phyloP scores from a whole-genome alignment of 2,797 vertebrate species.

The Nyctalus aviator region DNA sequence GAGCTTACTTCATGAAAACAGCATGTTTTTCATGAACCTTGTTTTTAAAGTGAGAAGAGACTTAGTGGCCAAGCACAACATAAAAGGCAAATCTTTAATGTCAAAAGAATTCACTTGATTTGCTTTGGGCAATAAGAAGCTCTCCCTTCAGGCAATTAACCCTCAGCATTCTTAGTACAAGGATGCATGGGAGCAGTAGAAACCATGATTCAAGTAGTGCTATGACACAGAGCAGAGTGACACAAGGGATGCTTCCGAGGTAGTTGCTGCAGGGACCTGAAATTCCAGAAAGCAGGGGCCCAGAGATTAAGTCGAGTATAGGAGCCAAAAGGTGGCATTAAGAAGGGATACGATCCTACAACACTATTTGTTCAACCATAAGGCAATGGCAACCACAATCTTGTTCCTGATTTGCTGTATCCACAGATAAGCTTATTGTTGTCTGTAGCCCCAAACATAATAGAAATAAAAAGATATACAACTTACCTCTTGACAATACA shows the following conservation, averaged over 20 bases:
- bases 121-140: neutral
- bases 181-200: neutral
- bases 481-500: neutral
- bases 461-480: neutral
- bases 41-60: conserved; percentile 13
- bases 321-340: neutral
- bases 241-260: neutral
- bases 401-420: neutral
- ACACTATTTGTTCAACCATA: neutral
- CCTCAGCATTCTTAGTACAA: neutral
- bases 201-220: neutral
- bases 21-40: neutral
- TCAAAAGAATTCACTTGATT: neutral
- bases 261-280: neutral
- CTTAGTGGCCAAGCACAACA: neutral
- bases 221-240: neutral
- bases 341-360: neutral
- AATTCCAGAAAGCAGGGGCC: neutral
- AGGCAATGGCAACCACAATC: neutral
- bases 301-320: neutral
- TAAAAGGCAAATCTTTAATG: neutral
- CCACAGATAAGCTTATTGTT: neutral
- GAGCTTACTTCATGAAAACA: neutral
- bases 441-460: neutral
- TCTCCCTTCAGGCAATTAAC: neutral